Base-by-base conservation (phyloP, 2,797 vertebrate genomes). In the Hypotaenidia okinawae region DNA sequence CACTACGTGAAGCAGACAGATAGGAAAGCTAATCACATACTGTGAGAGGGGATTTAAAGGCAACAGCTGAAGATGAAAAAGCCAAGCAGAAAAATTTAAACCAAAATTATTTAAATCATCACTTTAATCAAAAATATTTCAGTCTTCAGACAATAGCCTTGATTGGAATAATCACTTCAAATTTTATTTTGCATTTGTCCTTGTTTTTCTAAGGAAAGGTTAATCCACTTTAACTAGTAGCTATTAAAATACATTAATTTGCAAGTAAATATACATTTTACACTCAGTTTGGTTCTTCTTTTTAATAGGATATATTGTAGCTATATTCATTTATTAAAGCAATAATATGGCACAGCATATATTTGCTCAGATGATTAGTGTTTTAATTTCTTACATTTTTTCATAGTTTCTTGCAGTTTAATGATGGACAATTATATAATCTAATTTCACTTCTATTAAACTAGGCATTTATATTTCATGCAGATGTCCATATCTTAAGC, bases 391-490 rank as follows among this genome's bases (percentile, higher is more conserved):
- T 83, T 66, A 24, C 30, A 61, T 39, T 75, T 83, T 91, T 92
- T 94, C 78, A 43, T 74, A 89, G 93, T 62, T 91, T 87, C 33
- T 74, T 45, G 37, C 39, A 24, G 24, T 74, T 93, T 93, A 94
- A 92, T 92, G 78, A 68, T 54, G 27, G 54, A 51, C 64, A 92
- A 84, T 87, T 92, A 91, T 54, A 74, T 62, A 80, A 89, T 91
- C 72, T 89, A 85, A 93, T 94, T 93, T 93, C 51, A 83, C 3
- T 92, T 80, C 68, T 89, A 25, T 87, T 91, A 94, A 92, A 74
- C 18, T 27, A 82, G n/a, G 16, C 62, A 64, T 89, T 95, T 87
- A n/a, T 81, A 78, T 89, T 97, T 95, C 78, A 87, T 91, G 74
- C 52, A 77, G 63, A 57, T 74, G n/a, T 84, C 77, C 61, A 37